Evolutionary conservation across 1,140 invertebrate genomes (phyloP).

Genomic region (Nasonia longicornis): DNA sequence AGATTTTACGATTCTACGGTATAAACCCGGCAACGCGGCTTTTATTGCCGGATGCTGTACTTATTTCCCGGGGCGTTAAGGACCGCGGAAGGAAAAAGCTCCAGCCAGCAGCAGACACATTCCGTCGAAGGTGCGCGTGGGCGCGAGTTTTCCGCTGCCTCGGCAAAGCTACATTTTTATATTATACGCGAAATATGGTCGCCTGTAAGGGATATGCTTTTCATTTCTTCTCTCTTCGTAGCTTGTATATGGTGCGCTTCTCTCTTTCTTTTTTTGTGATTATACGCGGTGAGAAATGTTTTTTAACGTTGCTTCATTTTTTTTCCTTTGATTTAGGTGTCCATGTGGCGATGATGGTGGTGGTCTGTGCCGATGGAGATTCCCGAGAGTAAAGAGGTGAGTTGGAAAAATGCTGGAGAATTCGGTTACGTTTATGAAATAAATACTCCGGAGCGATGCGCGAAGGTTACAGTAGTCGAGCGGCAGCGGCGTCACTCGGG

Average conservation of each 20-base stretch:
- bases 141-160: neutral
- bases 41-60: slow-evolving; percentile 6
- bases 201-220: slow-evolving; percentile 1
- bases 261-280: neutral
- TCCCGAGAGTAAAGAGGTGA: neutral
- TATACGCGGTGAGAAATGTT: neutral
- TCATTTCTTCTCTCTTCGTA: neutral
- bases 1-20: slow-evolving; percentile 6
- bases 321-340: too few relatives aligned
- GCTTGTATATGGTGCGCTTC: neutral
- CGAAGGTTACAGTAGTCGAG: neutral
- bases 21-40: neutral
- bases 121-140: neutral
- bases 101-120: neutral
- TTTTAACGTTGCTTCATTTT: too few relatives aligned
- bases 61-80: slow-evolving; percentile 9
- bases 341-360: too few relatives aligned
- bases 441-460: neutral
- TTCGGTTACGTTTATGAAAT: neutral
- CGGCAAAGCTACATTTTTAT: slow-evolving; percentile 4
- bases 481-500: slow-evolving; percentile 31
- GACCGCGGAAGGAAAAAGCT: neutral
- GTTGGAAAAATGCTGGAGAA: neutral
- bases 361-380: too few relatives aligned
- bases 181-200: neutral